Base-by-base conservation (phyloP, 2,797 vertebrate genomes). In the Siniperca scherzeri region DNA sequence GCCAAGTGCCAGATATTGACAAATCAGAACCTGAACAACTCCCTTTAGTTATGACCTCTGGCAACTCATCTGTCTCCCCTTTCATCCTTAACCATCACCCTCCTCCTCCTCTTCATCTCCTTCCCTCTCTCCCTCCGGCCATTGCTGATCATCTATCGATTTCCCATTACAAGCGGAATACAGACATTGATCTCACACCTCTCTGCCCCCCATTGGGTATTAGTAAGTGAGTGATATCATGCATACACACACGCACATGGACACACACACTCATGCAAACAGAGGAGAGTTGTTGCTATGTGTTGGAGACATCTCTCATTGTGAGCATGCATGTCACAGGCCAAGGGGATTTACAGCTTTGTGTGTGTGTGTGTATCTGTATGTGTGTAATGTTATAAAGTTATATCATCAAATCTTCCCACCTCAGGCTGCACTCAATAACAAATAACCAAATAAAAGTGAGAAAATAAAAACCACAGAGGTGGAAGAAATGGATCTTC, bases 131-230 rank as follows among this genome's bases (percentile, higher is more conserved):
- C 60, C 78, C 83, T 44, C 44, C 40, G 68, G 88, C 84, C 83
- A 76, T 61, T 80, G 84, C 83, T 89, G 86, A 92, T 92, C 87
- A 91, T 82, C 76, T 82, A 94, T 95, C 65, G 94, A 95, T 94
- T 94, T 89, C 87, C 91, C 91, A 92, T 95, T 95, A 92, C 79
- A 89, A 82, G 78, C 69, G 80, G 87, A 91, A 93, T 91, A 93
- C 86, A 84, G 72, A 70, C 87, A 94, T 93, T 87, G 94, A 95
- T 95, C 88, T 53, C 81, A 78, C 84, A 88, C 77, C 78, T 85
- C 72, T 42, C 79, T 44, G 72, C 55, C 57, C 59, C 79, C 87
- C 74, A 59, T 3, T 60, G 87, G 89, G 82, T 64, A 68, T 70
- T 40, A 50, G 79, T 60, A 67, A 91, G 81, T 80, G 72, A 79